Percentiles rank a stretch among this genome's conserved stretches.
phyloP scores from a whole-genome alignment of 2,888 invertebrate species.

The Acanthosepion lycidas region DNA sequence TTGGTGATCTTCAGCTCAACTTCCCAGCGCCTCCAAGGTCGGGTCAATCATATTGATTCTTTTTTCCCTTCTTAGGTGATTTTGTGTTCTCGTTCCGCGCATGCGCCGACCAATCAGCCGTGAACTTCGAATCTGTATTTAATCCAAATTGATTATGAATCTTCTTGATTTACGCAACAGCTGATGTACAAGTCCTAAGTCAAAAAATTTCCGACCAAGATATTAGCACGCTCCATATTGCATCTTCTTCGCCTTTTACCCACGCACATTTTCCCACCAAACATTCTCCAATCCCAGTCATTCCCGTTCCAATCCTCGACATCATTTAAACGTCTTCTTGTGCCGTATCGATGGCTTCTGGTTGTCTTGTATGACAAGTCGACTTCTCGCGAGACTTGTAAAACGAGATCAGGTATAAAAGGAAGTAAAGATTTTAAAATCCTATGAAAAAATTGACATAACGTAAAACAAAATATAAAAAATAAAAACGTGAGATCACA shows the following conservation, averaged over 20 bases:
- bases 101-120: slow-evolving; percentile 33
- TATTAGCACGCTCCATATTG: not conserved
- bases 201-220: not conserved
- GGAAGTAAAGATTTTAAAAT: not conserved
- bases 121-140: not conserved
- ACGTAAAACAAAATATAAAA: no score
- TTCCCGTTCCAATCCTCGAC: not conserved
- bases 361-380: not conserved
- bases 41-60: no score
- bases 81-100: not conserved
- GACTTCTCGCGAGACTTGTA: not conserved
- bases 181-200: not conserved
- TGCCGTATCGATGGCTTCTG: not conserved
- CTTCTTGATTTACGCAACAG: not conserved
- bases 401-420: not conserved
- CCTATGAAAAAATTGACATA: not conserved
- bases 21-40: no score
- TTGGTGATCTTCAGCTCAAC: no score
- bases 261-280: not conserved
- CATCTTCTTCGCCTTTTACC: not conserved
- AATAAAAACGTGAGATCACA: no score
- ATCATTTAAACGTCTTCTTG: not conserved
- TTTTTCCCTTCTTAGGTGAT: not conserved
- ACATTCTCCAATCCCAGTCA: not conserved
- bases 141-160: slow-evolving; percentile 23